Conservation (phyloP, 53 echinoderm and acorn worm species). For the Echinometra lucunter region DNA sequence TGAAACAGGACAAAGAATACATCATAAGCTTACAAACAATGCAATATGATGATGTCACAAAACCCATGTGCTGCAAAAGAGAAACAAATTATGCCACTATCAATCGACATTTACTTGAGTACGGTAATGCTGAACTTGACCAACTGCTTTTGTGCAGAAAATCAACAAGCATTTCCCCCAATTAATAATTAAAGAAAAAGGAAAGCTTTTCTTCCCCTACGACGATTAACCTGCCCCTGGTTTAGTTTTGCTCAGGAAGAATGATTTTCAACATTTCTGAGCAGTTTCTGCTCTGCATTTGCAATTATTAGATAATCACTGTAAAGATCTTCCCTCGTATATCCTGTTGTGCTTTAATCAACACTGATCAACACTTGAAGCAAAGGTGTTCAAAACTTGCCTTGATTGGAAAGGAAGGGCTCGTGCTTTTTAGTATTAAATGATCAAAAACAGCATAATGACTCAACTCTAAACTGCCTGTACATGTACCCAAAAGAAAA, state of each 20-base stretch:
- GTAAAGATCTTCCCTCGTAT: neutral
- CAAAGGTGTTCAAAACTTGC: constrained; percentile 22
- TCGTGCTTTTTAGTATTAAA: neutral
- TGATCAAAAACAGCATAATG: neutral
- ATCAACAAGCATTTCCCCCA: constrained; percentile 3
- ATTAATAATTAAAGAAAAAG: constrained; percentile 5
- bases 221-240: neutral
- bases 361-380: neutral
- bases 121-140: neutral
- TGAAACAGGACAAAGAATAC: constrained; percentile 18
- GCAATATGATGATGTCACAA: neutral
- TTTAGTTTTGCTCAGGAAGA: constrained; percentile 32
- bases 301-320: constrained; percentile 6
- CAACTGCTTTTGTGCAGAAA: neutral
- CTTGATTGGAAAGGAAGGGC: neutral
- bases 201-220: neutral
- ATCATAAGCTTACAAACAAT: neutral
- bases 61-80: neutral
- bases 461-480: constrained; percentile 15
- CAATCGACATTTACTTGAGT: neutral
- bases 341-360: constrained; percentile 11
- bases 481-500: neutral
- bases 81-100: constrained; percentile 3
- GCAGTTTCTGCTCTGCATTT: neutral
- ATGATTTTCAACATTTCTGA: constrained; percentile 31